Evolutionary conservation across 2,113 vertebrate species (phyloP).

Genomic region (Sisor rabdophorus): DNA sequence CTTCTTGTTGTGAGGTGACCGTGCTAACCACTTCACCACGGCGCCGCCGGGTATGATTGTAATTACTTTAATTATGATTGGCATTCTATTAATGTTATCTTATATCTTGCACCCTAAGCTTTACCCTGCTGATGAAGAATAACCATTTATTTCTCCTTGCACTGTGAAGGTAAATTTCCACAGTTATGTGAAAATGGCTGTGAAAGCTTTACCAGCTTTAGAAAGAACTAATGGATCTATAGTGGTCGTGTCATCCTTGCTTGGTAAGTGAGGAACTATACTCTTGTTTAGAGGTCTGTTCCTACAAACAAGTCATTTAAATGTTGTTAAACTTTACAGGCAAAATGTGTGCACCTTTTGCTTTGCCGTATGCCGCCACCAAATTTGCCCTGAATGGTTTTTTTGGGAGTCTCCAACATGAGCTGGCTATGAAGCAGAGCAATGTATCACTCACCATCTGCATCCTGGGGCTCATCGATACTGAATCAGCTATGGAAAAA

Average conservation of each 20-base stretch:
- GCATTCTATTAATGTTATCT: too few relatives aligned
- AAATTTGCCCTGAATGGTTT: constrained; percentile 84
- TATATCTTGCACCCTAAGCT: too few relatives aligned
- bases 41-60: too few relatives aligned
- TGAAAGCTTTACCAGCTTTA: constrained; percentile 71
- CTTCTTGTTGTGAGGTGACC: too few relatives aligned
- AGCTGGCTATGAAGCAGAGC: constrained; percentile 75
- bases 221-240: constrained; percentile 74
- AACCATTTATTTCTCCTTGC: not conserved
- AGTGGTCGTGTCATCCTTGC: constrained; percentile 79
- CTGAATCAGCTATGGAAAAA: constrained; percentile 65
- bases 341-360: constrained; percentile 69
- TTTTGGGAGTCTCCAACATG: constrained; percentile 74
- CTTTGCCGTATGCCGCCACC: constrained; percentile 72
- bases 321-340: constrained; percentile 59
- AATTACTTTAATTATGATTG: too few relatives aligned
- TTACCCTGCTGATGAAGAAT: too few relatives aligned
- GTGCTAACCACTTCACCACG: too few relatives aligned
- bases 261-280: constrained; percentile 63
- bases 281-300: not conserved
- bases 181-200: constrained; percentile 78
- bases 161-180: constrained; percentile 80
- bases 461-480: constrained; percentile 78
- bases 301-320: not conserved
- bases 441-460: constrained; percentile 76